Evolutionary conservation across 2,888 invertebrate genomes (phyloP).

Genomic region (Meandrusa payeni): DNA sequence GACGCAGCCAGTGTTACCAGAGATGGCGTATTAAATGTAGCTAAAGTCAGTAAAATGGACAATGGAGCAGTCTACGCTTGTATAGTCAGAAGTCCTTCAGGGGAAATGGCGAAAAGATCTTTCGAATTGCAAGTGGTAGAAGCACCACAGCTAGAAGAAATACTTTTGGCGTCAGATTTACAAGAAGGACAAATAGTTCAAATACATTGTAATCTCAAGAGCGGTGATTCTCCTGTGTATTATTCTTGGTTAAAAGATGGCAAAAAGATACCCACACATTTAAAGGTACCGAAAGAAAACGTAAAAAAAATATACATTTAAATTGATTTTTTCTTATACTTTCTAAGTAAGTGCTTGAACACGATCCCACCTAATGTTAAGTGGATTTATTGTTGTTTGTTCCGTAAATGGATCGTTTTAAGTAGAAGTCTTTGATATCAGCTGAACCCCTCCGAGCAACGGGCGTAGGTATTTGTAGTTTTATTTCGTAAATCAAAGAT

Average conservation of each 20-base stretch:
- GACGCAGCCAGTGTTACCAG: constrained; percentile 47
- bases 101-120: constrained; percentile 87
- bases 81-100: constrained; percentile 86
- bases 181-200: constrained; percentile 92
- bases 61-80: constrained; percentile 91
- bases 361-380: no score
- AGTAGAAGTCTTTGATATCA: no score
- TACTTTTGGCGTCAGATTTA: constrained; percentile 88
- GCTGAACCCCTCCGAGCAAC: no score
- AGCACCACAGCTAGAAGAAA: constrained; percentile 91
- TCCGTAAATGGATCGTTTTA: no score
- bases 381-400: no score
- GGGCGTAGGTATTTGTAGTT: no score
- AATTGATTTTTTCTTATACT: no score
- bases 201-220: constrained; percentile 89
- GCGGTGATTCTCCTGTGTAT: constrained; percentile 86
- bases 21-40: constrained; percentile 81
- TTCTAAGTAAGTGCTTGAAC: no score
- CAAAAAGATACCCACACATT: constrained; percentile 81
- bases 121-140: constrained; percentile 85
- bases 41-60: constrained; percentile 81
- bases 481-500: no score
- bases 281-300: no score
- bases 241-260: constrained; percentile 87
- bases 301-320: no score